Percentiles rank a stretch among this genome's conserved stretches.
Conservation (phyloP, 2,888 invertebrate genomes). For the Nomada lathburiana region DNA sequence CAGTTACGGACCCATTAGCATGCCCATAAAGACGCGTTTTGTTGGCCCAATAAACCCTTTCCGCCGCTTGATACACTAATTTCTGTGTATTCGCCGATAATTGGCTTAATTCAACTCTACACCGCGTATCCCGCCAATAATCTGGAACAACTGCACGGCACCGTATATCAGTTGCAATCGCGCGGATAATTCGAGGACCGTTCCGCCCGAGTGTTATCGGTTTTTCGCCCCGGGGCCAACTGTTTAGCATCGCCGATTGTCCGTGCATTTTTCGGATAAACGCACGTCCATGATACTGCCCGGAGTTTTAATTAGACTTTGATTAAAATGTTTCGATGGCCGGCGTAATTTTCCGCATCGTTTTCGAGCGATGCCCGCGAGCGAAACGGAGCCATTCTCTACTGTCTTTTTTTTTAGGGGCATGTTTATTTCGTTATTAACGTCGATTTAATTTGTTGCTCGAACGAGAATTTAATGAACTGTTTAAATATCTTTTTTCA, state of each 20-base stretch:
- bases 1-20: constrained; percentile 53
- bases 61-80: constrained; percentile 61
- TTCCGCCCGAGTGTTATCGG: neutral
- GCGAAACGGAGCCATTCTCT: too few species aligned
- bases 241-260: neutral
- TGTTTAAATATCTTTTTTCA: too few species aligned
- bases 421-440: too few species aligned
- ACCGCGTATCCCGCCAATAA: constrained; percentile 51
- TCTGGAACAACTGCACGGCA: constrained; percentile 39
- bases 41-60: constrained; percentile 61
- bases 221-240: neutral
- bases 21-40: constrained; percentile 58
- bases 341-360: too few species aligned
- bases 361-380: too few species aligned
- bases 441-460: too few species aligned
- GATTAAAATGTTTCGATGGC: too few species aligned
- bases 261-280: neutral
- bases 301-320: too few species aligned
- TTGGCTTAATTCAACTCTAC: constrained; percentile 61
- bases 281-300: neutral
- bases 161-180: constrained; percentile 23
- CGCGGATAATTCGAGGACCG: constrained; percentile 17
- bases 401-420: too few species aligned
- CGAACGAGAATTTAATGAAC: too few species aligned
- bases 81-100: constrained; percentile 67